Conservation (phyloP, 2,797 vertebrate genomes). For the Sciurus carolinensis region DNA sequence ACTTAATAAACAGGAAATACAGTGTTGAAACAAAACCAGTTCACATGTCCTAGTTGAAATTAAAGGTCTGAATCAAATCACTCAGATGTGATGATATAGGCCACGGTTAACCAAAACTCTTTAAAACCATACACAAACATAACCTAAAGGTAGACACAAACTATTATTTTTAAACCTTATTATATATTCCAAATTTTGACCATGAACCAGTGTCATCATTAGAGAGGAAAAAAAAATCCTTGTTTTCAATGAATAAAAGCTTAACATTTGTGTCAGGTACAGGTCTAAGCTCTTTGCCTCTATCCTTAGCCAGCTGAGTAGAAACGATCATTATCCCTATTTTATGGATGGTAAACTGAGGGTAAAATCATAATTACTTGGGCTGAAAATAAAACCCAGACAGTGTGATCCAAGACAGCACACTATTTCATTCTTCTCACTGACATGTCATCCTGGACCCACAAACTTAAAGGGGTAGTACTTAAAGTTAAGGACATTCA, state of each 20-base stretch:
- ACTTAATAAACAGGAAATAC: background rate
- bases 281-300: background rate
- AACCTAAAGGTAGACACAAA: background rate
- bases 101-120: background rate
- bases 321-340: background rate
- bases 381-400: background rate
- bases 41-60: background rate
- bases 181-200: conserved; percentile 36
- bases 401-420: background rate
- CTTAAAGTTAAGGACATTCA: background rate
- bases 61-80: background rate
- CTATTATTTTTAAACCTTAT: background rate
- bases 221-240: background rate
- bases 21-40: background rate
- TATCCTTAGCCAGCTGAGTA: background rate
- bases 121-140: background rate
- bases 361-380: background rate
- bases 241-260: background rate
- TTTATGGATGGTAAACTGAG: background rate
- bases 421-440: background rate
- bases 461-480: background rate
- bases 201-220: background rate
- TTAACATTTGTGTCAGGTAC: background rate
- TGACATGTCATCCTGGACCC: background rate
- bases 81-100: background rate